phyloP scores from a whole-genome alignment of 1,140 invertebrate species.

The Eumeta japonica region DNA sequence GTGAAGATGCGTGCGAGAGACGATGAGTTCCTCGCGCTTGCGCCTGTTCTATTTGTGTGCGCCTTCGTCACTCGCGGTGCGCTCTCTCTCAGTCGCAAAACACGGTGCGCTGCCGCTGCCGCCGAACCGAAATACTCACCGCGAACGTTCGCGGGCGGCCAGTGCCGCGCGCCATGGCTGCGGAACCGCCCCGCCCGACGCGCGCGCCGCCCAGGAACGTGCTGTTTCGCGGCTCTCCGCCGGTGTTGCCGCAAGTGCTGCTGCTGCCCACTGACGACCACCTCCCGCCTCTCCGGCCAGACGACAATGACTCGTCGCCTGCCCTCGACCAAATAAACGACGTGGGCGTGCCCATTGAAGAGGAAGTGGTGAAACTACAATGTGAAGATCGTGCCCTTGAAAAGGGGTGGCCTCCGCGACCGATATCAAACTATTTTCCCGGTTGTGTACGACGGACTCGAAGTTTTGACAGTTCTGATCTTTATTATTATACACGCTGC shows the following conservation, averaged over 20 bases:
- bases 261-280: constrained; percentile 31
- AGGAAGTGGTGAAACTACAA: too few relatives aligned
- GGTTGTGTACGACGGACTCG: constrained; percentile 34
- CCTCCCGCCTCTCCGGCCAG: too few relatives aligned
- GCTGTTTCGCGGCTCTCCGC: constrained; percentile 38
- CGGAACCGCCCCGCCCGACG: constrained; percentile 41
- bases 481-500: constrained; percentile 22
- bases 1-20: constrained; percentile 53
- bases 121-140: constrained; percentile 31
- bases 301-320: constrained; percentile 15
- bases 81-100: constrained; percentile 53
- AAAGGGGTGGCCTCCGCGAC: background rate
- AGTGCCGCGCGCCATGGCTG: constrained; percentile 44
- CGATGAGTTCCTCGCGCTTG: constrained; percentile 52
- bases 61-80: constrained; percentile 45
- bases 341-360: constrained; percentile 45
- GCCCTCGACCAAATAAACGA: constrained; percentile 48
- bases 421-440: background rate
- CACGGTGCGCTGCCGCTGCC: constrained; percentile 44
- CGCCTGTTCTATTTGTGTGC: constrained; percentile 53
- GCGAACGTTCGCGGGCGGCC: constrained; percentile 34
- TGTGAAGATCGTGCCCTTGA: too few relatives aligned
- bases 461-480: constrained; percentile 46
- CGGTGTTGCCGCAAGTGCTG: constrained; percentile 34
- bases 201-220: constrained; percentile 44